Evolutionary conservation across 2,797 vertebrate species (phyloP).

Genomic region (Etheostoma perlongum): DNA sequence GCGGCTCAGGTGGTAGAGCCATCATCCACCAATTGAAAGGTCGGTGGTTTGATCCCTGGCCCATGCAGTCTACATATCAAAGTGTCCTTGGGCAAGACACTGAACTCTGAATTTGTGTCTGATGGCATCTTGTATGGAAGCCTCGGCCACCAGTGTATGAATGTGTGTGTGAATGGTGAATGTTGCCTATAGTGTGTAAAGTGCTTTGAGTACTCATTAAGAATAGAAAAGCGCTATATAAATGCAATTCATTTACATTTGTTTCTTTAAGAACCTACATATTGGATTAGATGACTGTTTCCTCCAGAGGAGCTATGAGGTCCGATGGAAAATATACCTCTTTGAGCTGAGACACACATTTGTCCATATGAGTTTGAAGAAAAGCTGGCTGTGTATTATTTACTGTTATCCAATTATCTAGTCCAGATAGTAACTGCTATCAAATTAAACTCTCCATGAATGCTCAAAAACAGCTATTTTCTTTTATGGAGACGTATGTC

Average conservation of each 20-base stretch:
- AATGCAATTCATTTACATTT: slow-evolving; percentile 3
- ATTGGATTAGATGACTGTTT: slow-evolving; percentile 16
- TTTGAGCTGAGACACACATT: slow-evolving; percentile 39
- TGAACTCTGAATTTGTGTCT: too few species aligned
- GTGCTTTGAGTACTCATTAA: too few species aligned
- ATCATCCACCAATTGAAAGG: too few species aligned
- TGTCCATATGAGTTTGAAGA: slow-evolving; percentile 9
- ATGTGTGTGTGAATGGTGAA: too few species aligned
- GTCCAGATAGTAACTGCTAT: background rate
- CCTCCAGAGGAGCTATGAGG: slow-evolving; percentile 14
- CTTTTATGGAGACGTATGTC: background rate
- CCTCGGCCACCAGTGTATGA: too few species aligned
- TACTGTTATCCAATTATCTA: background rate
- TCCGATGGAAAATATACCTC: slow-evolving; percentile 22
- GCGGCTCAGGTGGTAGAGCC: too few species aligned
- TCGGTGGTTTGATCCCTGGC: too few species aligned
- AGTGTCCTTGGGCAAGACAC: too few species aligned
- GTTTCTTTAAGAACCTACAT: slow-evolving; percentile 10
- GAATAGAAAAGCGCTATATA: too few species aligned
- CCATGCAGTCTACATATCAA: too few species aligned
- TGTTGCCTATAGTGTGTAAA: too few species aligned
- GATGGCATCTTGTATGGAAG: too few species aligned
- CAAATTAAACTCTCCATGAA: slow-evolving; percentile 2
- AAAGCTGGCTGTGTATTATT: slow-evolving; percentile 12
- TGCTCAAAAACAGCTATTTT: background rate